phyloP scores from a whole-genome alignment of 2,113 vertebrate species.

The mouse (Mus musculus) region GRCm39 chr3:109560501-109561000 shows the following conservation, averaged over 20 bases:
- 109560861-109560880: neutral
- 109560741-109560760: neutral
- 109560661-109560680: neutral
- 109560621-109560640: too few species aligned
- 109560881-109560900: neutral
- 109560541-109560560: neutral
- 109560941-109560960: neutral
- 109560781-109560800: neutral
- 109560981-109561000: conserved; percentile 34
- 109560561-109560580: neutral
- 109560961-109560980: conserved; percentile 7
- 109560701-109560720: neutral
- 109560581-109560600: neutral
- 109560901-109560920: conserved; percentile 35
- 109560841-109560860: conserved; percentile 1
- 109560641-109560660: too few species aligned
- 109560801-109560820: neutral
- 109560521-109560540: neutral
- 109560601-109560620: neutral
- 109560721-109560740: neutral
- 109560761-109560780: neutral
- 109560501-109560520: neutral
- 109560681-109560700: neutral
- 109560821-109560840: neutral
- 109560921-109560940: neutral